Base-by-base conservation (phyloP, 53 echinoderm and acorn worm species). In the Holothuria leucospilota region DNA sequence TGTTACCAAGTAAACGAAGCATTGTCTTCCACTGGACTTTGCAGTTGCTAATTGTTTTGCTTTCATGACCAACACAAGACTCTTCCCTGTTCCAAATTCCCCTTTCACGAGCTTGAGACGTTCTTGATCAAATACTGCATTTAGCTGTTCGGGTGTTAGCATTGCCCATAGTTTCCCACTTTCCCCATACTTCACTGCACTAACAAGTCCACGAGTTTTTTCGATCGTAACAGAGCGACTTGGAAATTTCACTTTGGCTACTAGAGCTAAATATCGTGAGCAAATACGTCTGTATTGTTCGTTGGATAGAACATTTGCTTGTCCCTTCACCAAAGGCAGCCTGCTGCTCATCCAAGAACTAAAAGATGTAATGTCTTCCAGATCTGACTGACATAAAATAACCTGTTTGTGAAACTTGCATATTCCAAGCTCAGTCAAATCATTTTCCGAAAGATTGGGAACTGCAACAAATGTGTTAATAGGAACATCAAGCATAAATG, bases 1-100 rank as follows among this genome's bases (percentile, higher is more conserved):
- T 24, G 75, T 49, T 24, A 49, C 16, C 51, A 49, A 1, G 51
- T 75, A 49, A 6, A 75, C 75, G 53, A 75, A 46, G 16, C 75
- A 75, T 12, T 75, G 15, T 13, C 2, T 51, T 18, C 1, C 2
- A 7, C 16, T 56, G 0, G 18, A 56, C 15, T 1, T 15, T 2
- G 18, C 56, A 49, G 52, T 25, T 51, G 75, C 75, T 27, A 75
- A 39, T 51, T 75, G 75, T 15, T 75, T 75, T 18, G 81, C 81
- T 61, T 61, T 81, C 21, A 39, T 62, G 62, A 62, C 81, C 58
- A 81, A 12, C 6, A 81, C 26, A 5, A 81, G 34, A 29, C 60
- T 61, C 28, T 81, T 81, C 16, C 81, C 81, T 26, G 81, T 81
- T 60, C 81, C 81, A 60, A 81, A 81, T 30, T 81, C 62, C 6